Evolutionary conservation across 2,113 vertebrate species (phyloP).

Genomic region (Sclerurus mexicanus): DNA sequence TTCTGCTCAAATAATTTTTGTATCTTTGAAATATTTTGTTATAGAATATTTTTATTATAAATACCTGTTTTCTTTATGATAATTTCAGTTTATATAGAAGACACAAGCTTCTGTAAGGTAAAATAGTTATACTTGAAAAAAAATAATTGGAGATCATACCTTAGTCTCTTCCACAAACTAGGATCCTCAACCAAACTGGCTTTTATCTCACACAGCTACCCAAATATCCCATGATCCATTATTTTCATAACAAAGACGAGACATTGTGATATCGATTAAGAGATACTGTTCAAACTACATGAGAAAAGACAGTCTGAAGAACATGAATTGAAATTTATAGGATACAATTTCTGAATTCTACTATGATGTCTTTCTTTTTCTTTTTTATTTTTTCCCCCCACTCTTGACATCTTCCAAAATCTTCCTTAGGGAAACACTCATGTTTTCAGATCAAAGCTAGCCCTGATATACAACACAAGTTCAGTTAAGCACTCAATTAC

Average conservation of each 20-base stretch:
- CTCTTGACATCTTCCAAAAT: background rate
- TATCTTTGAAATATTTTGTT: background rate
- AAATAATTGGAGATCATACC: background rate
- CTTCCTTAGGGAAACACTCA: background rate
- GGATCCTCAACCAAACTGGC: fast-evolving
- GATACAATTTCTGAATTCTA: background rate
- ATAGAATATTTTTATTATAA: background rate
- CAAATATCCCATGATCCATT: background rate
- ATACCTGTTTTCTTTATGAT: background rate
- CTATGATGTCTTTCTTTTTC: no score
- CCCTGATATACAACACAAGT: background rate
- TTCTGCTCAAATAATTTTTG: background rate
- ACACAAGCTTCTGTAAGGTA: background rate
- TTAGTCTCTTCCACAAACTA: background rate
- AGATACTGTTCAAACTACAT: background rate
- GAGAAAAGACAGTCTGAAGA: background rate
- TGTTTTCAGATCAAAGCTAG: background rate
- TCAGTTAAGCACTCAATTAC: background rate
- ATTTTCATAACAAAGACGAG: background rate
- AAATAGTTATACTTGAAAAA: background rate
- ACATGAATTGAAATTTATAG: background rate
- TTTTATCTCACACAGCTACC: background rate
- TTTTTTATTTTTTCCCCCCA: background rate
- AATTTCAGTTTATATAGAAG: background rate
- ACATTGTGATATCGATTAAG: background rate